Conservation (phyloP, 2,113 vertebrate species). For the Erythrolamprus reginae region DNA sequence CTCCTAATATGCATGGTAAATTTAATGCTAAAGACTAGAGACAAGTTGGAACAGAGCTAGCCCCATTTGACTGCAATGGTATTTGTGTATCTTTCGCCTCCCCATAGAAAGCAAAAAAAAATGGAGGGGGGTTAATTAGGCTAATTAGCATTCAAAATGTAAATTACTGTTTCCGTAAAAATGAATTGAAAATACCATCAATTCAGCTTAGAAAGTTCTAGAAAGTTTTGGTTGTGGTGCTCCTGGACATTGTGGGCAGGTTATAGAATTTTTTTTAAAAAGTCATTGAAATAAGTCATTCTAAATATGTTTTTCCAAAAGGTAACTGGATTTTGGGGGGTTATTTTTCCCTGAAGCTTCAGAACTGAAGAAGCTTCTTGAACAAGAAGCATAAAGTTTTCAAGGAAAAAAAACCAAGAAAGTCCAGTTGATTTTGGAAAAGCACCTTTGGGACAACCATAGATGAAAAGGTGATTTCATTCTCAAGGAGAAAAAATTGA, state of each 20-base stretch:
- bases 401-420: not conserved
- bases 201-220: not conserved
- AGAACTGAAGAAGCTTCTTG: not conserved
- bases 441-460: not conserved
- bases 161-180: slow-evolving; percentile 38
- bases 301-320: not conserved
- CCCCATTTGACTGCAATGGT: slow-evolving; percentile 48
- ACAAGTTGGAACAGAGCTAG: slow-evolving; percentile 50
- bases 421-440: not conserved
- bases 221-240: not conserved
- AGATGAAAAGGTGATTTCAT: not conserved
- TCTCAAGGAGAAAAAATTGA: not conserved
- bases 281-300: too few relatives aligned
- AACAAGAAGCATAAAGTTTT: not conserved
- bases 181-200: not conserved
- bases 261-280: too few relatives aligned
- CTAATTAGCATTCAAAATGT: slow-evolving; percentile 27
- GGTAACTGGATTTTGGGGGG: not conserved
- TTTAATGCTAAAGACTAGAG: slow-evolving; percentile 62
- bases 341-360: not conserved
- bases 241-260: not conserved
- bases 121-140: slow-evolving; percentile 34
- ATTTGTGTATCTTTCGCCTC: slow-evolving; percentile 44
- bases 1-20: slow-evolving; percentile 58
- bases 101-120: slow-evolving; percentile 18